phyloP scores from a whole-genome alignment of 1,140 invertebrate genomes.

The Drosophila baimaii region DNA sequence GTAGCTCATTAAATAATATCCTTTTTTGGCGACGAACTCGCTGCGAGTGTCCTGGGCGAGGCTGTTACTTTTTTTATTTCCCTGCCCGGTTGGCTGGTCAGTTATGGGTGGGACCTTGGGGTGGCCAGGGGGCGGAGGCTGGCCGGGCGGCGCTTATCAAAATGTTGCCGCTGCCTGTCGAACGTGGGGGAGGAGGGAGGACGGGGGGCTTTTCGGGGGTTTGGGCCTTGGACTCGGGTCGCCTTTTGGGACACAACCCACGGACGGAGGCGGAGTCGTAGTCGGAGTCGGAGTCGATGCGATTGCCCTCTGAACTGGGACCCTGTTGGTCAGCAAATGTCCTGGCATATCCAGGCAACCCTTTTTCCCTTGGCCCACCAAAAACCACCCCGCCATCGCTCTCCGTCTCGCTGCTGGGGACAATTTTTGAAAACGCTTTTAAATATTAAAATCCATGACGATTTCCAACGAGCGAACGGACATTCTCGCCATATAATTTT shows the following conservation, averaged over 20 bases:
- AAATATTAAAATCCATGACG: conserved; percentile 83
- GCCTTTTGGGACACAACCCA: conserved; percentile 65
- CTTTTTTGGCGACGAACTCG: conserved; percentile 63
- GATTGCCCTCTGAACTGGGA: conserved; percentile 78
- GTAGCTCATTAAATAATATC: conserved; percentile 83
- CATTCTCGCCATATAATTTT: conserved; percentile 77
- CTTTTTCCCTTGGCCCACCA: conserved; percentile 7
- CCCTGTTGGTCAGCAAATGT: conserved; percentile 72
- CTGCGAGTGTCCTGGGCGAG: conserved; percentile 35
- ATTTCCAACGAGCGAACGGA: conserved; percentile 64
- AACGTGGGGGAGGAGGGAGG: conserved; percentile 32
- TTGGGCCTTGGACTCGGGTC: conserved; percentile 13
- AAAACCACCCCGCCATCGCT: not conserved
- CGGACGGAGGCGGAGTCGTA: not conserved
- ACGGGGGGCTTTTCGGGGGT: conserved; percentile 17
- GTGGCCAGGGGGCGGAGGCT: conserved; percentile 14
- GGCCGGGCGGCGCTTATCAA: conserved; percentile 69
- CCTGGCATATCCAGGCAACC: conserved; percentile 23
- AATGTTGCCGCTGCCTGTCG: conserved; percentile 76
- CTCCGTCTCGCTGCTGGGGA: conserved; percentile 32
- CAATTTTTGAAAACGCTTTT: conserved; percentile 83
- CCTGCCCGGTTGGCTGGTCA: conserved; percentile 6
- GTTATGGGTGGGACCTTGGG: not conserved
- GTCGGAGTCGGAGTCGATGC: conserved; percentile 55
- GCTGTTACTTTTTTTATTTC: conserved; percentile 51